These are phyloP conservation scores for Balanococcus diminutus DNA, from an alignment of 2,888 invertebrate species.

Conservation along the genomic window DNA sequence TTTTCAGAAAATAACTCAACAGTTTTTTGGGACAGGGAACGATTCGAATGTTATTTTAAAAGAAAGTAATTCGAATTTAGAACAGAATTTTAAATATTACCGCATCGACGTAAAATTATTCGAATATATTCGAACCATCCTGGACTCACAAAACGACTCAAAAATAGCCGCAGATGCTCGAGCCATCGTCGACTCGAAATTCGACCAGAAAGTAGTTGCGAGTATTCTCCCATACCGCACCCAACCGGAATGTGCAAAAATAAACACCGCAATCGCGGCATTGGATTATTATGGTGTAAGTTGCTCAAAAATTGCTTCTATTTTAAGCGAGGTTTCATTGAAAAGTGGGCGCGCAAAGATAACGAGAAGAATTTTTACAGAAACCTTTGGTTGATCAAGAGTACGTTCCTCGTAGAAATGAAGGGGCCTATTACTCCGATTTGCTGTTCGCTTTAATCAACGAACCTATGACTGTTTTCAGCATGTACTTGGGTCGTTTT, in stretches of 20 bases:
- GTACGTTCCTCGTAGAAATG: neutral
- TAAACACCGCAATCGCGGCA: neutral
- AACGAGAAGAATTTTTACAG: neutral
- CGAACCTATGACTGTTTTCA: neutral
- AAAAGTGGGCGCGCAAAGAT: too few relatives aligned
- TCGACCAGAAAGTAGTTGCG: neutral
- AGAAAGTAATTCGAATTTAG: too few relatives aligned
- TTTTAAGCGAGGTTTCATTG: too few relatives aligned
- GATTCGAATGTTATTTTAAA: too few relatives aligned
- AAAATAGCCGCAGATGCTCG: neutral
- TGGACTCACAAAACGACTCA: too few relatives aligned
- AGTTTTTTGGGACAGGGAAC: too few relatives aligned
- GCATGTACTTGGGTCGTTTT: neutral
- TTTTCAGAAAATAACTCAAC: too few relatives aligned
- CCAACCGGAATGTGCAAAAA: neutral
- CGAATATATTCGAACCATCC: too few relatives aligned
- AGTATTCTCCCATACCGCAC: neutral
- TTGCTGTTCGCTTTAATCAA: neutral
- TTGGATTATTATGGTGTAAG: neutral
- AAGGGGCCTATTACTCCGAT: neutral
- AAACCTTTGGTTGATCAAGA: neutral
- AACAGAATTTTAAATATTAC: too few relatives aligned
- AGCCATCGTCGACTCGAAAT: neutral
- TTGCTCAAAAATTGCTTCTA: neutral
- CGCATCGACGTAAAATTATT: too few relatives aligned